phyloP scores from a whole-genome alignment of 2,888 invertebrate species.

The Temnothorax unifasciatus region DNA sequence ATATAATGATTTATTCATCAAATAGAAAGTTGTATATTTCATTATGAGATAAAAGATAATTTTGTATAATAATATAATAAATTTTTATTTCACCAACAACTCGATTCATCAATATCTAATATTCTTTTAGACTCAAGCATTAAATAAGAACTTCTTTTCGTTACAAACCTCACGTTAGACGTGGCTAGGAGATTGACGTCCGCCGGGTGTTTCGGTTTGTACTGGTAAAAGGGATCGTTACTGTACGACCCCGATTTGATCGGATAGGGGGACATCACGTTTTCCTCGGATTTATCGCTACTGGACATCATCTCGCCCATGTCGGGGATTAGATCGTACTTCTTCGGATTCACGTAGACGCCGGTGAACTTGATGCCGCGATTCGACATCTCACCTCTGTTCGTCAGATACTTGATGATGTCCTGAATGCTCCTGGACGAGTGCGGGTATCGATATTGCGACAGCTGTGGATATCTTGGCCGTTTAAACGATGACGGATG shows the following conservation, averaged over 20 bases:
- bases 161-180: slow-evolving; percentile 81
- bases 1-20: background rate
- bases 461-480: slow-evolving; percentile 83
- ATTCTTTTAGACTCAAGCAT: background rate
- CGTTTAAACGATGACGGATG: slow-evolving; percentile 82
- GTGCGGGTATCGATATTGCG: slow-evolving; percentile 83
- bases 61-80: background rate
- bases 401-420: slow-evolving; percentile 84
- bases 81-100: background rate
- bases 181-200: slow-evolving; percentile 92
- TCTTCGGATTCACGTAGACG: slow-evolving; percentile 84
- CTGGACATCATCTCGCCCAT: slow-evolving; percentile 77
- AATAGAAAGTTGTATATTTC: background rate
- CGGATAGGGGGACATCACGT: slow-evolving; percentile 79
- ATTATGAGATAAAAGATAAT: background rate
- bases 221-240: slow-evolving; percentile 90
- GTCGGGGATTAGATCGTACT: slow-evolving; percentile 78
- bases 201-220: slow-evolving; percentile 91
- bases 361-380: slow-evolving; percentile 85
- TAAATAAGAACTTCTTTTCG: background rate
- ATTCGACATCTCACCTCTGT: slow-evolving; percentile 77
- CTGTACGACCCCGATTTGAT: slow-evolving; percentile 77
- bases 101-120: background rate
- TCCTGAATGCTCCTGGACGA: slow-evolving; percentile 85
- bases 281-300: slow-evolving; percentile 77